These are phyloP conservation scores for Platalea minor DNA, from an alignment of 2,797 vertebrate species.

Conservation along the genomic window DNA sequence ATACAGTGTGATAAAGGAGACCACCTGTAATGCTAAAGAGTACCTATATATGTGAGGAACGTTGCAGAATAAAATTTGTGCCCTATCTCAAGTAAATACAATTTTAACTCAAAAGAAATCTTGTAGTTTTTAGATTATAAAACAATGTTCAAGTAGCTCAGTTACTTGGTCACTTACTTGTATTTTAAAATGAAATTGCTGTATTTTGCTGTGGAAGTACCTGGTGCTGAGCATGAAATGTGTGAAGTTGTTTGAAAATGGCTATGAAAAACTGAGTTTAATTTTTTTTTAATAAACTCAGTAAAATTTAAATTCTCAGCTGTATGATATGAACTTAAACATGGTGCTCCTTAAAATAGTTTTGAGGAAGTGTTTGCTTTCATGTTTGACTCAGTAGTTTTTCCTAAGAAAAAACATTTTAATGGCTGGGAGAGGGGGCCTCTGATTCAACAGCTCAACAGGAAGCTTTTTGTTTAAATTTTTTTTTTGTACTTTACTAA, in stretches of 20 bases:
- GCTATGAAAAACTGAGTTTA: background rate
- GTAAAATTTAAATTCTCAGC: background rate
- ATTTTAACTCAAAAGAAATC: background rate
- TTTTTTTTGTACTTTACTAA: background rate
- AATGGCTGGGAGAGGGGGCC: too few species aligned
- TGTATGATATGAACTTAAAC: background rate
- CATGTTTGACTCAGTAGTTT: background rate
- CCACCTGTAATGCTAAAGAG: background rate
- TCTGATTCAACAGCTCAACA: background rate
- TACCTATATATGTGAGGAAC: background rate
- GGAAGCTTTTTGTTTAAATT: background rate
- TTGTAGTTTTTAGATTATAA: background rate
- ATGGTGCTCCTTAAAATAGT: background rate
- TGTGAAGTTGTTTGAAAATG: background rate
- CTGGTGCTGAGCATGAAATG: background rate
- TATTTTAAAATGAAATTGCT: background rate
- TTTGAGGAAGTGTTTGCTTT: background rate
- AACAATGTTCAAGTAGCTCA: background rate
- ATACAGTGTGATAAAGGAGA: background rate
- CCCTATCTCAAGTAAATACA: background rate
- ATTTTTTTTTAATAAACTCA: background rate
- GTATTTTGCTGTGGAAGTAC: background rate
- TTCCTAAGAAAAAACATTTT: background rate
- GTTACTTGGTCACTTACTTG: background rate
- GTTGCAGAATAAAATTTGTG: background rate